Evolutionary conservation across 2,797 vertebrate genomes (phyloP), one percentile per base, ranked within the genome.

Genomic region (Sylvia borin): DNA sequence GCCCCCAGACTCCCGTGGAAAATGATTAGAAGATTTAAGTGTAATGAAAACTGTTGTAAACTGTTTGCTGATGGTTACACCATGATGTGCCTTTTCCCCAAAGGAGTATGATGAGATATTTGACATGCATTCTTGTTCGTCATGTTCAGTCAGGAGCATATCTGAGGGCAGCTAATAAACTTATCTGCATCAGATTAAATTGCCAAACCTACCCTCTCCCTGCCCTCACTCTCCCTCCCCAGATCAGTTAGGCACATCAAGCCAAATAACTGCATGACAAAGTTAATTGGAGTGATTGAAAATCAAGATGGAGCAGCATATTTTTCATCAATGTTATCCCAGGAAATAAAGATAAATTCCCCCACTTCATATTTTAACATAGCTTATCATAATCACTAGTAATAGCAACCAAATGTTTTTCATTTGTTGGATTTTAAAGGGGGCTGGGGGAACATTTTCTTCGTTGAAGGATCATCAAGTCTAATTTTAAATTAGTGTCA

Each of bases 281-380:
- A 53, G 77, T 70, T 92, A 68, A 83, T 97, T 93, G 10, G 2
- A 76, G 53, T 94, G 93, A 90, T 58, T 75, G 95, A 88, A 97
- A 97, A 97, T 96, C 92, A 97, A 98, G 97, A 98, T 94, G 82
- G 92, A 97, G 85, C 74, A 78, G 77, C 47, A 24, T 87, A 91
- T 96, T 97, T 94, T 94, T 97, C 97, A 97, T 95, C 96, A 83
- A 17, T 76, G 78, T 94, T 95, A 94, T 96, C 83, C 95, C 93
- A 86, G 89, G 93, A 98, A 97, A 97, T 96, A 97, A 97, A 97
- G 97, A 97, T 93, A 93, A 96, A 98, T 98, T 86, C 85, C 84
- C 42, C 81, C 96, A 95, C 94, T 96, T 95, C 90, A 94, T 96
- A 95, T 96, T 96, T 96, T 96, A 96, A 48, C 86, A 45, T 79